phyloP scores from a whole-genome alignment of 2,888 invertebrate genomes.

The Standfussiana lucernea region DNA sequence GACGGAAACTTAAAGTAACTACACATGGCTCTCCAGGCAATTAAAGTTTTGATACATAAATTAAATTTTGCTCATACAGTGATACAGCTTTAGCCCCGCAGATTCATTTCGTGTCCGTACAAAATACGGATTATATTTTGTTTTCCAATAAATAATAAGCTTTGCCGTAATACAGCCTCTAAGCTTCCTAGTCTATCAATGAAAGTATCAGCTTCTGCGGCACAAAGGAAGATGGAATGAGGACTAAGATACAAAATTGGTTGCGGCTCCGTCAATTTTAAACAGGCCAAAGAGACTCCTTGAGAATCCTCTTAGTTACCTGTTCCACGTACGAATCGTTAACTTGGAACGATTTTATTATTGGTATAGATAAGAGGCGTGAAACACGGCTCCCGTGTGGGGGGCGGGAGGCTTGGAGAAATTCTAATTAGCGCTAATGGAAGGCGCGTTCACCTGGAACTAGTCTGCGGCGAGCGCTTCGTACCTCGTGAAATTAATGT shows the following conservation, averaged over 20 bases:
- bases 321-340: conserved; percentile 55
- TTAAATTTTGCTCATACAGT: conserved; percentile 4
- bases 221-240: conserved; percentile 27
- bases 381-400: conserved; percentile 48
- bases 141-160: conserved; percentile 39
- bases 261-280: conserved; percentile 40
- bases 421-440: conserved; percentile 89
- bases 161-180: conserved; percentile 15
- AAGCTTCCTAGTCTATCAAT: conserved; percentile 50
- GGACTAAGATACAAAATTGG: conserved; percentile 33
- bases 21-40: conserved; percentile 13
- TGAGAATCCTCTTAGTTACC: conserved; percentile 22
- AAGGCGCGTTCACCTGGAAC: conserved; percentile 82
- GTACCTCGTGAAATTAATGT: conserved; percentile 72
- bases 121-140: conserved; percentile 11
- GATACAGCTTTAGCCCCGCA: background rate
- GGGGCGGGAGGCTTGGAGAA: conserved; percentile 74
- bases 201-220: conserved; percentile 15
- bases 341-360: conserved; percentile 54
- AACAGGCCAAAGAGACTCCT: conserved; percentile 28
- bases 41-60: conserved; percentile 40
- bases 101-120: background rate
- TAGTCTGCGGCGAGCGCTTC: conserved; percentile 73
- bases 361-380: conserved; percentile 56
- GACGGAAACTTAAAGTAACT: conserved; percentile 21